Evolutionary conservation across 2,113 vertebrate genomes (phyloP).

Genomic region (Chlamydotis undulata): DNA sequence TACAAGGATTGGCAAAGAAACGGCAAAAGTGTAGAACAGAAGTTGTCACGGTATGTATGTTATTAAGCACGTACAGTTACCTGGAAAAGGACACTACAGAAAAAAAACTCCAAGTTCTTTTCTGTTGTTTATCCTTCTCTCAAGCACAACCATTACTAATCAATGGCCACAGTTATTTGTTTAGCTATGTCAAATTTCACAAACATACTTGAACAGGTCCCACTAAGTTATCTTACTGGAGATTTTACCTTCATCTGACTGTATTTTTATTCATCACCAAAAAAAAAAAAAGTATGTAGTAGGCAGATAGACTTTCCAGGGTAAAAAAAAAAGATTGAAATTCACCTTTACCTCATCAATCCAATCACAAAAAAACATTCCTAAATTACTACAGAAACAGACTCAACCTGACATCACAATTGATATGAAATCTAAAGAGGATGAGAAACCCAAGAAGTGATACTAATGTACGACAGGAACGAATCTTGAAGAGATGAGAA

Average conservation of each 20-base stretch:
- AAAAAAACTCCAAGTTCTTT: not conserved
- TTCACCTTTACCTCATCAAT: not conserved
- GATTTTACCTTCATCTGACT: not conserved
- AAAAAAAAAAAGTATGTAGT: not conserved
- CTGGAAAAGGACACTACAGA: not conserved
- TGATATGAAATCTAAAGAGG: not conserved
- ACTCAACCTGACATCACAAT: rapidly evolving
- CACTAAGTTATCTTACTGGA: not conserved
- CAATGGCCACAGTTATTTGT: not conserved
- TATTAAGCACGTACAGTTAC: not conserved
- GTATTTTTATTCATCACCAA: not conserved
- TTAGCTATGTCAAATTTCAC: not conserved
- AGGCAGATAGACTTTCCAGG: not conserved
- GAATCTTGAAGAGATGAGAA: not conserved
- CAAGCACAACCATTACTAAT: not conserved
- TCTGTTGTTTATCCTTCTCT: not conserved
- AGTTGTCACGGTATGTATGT: no score
- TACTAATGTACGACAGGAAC: not conserved
- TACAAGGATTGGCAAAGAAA: not conserved
- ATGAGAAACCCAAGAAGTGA: not conserved
- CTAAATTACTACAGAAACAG: not conserved
- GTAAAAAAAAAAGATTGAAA: not conserved
- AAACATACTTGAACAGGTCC: not conserved
- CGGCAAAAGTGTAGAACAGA: not conserved
- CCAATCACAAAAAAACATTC: not conserved